Conservation (phyloP, 2,113 vertebrate genomes). For the Orycteropus afer region DNA sequence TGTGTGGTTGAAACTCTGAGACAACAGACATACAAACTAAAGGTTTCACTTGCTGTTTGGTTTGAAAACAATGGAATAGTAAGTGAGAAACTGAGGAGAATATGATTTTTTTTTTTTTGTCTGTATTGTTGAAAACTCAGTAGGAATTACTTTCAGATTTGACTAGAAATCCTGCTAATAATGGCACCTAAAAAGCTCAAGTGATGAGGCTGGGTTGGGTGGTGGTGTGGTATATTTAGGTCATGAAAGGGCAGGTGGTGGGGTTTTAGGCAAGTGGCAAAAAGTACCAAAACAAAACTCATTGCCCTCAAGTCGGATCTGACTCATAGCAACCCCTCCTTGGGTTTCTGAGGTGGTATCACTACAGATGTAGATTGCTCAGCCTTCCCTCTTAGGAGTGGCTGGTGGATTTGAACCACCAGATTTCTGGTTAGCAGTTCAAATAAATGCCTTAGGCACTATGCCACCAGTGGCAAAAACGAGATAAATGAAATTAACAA, state of each 20-base stretch:
- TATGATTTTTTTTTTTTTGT: not conserved
- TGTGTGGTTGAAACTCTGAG: not conserved
- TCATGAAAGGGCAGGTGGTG: not conserved
- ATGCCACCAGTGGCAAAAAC: too few relatives aligned
- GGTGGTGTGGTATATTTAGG: not conserved
- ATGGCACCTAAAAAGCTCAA: not conserved
- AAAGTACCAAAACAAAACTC: too few relatives aligned
- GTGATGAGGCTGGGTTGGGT: not conserved
- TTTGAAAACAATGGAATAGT: not conserved
- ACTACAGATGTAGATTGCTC: too few relatives aligned
- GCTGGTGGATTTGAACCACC: too few relatives aligned
- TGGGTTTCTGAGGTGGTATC: too few relatives aligned
- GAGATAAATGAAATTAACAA: not conserved
- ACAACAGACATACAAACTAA: not conserved
- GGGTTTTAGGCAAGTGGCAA: not conserved
- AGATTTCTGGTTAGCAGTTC: too few relatives aligned
- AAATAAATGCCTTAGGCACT: too few relatives aligned
- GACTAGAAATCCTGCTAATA: not conserved
- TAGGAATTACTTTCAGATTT: too few relatives aligned
- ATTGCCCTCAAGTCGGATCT: too few relatives aligned
- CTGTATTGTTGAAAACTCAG: not conserved
- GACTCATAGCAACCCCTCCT: too few relatives aligned
- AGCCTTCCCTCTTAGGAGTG: too few relatives aligned
- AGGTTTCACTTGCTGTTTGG: not conserved
- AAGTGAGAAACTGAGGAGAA: not conserved